Conservation (phyloP, 1,140 invertebrate species). For the Oryctes rhinoceros region DNA sequence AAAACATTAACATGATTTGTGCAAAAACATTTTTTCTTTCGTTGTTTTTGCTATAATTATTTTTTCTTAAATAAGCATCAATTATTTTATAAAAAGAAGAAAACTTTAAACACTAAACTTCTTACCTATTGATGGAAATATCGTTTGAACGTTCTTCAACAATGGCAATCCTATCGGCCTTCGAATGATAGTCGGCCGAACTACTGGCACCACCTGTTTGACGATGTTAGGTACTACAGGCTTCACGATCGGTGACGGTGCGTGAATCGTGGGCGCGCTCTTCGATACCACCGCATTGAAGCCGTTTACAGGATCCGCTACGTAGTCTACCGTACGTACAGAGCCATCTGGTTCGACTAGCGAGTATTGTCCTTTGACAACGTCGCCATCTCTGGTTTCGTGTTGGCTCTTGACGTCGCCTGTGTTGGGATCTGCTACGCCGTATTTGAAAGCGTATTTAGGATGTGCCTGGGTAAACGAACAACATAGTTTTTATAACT, state of each 20-base stretch:
- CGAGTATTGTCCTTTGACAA: conserved; percentile 62
- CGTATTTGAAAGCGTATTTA: conserved; percentile 66
- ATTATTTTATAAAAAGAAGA: not conserved
- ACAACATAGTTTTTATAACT: not conserved
- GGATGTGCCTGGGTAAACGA: conserved; percentile 58
- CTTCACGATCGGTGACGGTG: conserved; percentile 35
- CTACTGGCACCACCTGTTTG: conserved; percentile 44
- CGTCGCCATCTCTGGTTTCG: conserved; percentile 65
- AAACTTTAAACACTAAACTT: not conserved
- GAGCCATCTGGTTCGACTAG: conserved; percentile 59
- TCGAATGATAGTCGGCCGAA: conserved; percentile 9
- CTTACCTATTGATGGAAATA: conserved; percentile 37
- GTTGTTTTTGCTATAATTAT: too few species aligned
- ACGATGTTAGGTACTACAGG: conserved; percentile 44
- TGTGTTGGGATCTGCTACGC: conserved; percentile 64
- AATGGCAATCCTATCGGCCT: conserved; percentile 18
- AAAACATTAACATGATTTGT: too few species aligned
- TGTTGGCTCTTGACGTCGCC: conserved; percentile 66
- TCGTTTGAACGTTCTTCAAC: conserved; percentile 5
- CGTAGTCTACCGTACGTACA: conserved; percentile 59
- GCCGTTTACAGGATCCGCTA: conserved; percentile 56
- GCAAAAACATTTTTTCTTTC: too few species aligned
- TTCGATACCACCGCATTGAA: conserved; percentile 74
- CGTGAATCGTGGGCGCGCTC: conserved; percentile 62
- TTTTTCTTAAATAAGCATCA: too few species aligned